Evolutionary conservation across 2,797 vertebrate species (phyloP).

Genomic region (Acipenser oxyrinchus): DNA sequence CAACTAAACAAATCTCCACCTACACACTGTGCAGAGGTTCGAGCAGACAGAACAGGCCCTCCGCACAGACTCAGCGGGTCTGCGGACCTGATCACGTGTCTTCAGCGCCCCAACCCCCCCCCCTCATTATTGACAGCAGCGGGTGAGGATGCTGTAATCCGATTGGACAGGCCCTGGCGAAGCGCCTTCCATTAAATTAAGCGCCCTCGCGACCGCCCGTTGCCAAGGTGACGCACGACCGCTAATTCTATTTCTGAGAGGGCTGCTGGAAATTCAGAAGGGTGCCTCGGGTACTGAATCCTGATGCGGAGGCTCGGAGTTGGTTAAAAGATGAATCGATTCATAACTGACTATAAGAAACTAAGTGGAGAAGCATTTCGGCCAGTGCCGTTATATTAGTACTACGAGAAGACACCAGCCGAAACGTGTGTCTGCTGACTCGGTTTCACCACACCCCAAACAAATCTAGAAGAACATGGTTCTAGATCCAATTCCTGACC

Average conservation of each 20-base stretch:
- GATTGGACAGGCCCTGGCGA: conserved; percentile 54
- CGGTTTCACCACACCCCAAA: too few species aligned
- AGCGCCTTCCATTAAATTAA: conserved; percentile 48
- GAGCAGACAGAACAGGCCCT: background rate
- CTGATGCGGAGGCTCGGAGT: too few species aligned
- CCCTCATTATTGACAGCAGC: conserved; percentile 49
- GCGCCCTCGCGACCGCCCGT: conserved; percentile 40
- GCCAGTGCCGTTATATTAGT: too few species aligned
- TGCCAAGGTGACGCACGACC: conserved; percentile 55
- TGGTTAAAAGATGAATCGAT: too few species aligned
- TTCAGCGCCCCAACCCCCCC: conserved; percentile 31
- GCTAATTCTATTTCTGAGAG: conserved; percentile 52
- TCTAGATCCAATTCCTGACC: too few species aligned
- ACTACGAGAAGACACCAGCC: too few species aligned
- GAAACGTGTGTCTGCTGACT: too few species aligned
- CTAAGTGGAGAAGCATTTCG: too few species aligned
- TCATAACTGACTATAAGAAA: too few species aligned
- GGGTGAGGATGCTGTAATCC: conserved; percentile 52
- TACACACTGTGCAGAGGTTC: background rate
- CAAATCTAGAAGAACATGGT: too few species aligned
- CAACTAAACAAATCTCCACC: background rate
- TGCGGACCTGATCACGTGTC: background rate
- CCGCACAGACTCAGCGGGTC: background rate
- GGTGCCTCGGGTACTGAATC: too few species aligned
- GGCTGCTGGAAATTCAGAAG: too few species aligned